Evolutionary conservation across 2,797 vertebrate genomes (phyloP).

Genomic region (Coccyzus lansbergi): DNA sequence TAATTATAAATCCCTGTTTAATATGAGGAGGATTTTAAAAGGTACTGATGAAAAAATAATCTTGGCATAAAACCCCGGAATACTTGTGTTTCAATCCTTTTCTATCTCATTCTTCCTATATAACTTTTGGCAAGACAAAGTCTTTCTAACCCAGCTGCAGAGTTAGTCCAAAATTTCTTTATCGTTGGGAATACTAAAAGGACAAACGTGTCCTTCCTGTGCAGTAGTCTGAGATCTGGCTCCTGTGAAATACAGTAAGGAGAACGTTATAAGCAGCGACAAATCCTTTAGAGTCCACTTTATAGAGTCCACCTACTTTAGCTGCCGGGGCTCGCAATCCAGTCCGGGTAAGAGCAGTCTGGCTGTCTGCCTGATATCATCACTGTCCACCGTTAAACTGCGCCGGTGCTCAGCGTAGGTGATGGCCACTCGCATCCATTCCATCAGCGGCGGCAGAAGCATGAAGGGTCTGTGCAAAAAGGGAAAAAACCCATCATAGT

Average conservation of each 20-base stretch:
- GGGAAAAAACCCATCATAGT: background rate
- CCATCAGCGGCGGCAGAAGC: conserved; percentile 94
- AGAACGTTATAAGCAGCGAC: accelerated
- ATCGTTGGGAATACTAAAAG: background rate
- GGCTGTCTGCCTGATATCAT: conserved; percentile 93
- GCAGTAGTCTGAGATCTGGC: accelerated
- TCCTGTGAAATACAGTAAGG: accelerated
- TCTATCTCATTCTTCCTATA: background rate
- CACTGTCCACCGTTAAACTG: conserved; percentile 93
- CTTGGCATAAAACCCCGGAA: background rate
- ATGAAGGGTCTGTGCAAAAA: conserved; percentile 87
- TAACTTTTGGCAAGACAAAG: background rate
- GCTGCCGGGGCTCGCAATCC: conserved; percentile 95
- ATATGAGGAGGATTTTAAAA: background rate
- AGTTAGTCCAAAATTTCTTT: background rate
- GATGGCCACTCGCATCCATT: conserved; percentile 98
- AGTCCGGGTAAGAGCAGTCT: conserved; percentile 92
- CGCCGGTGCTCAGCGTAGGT: conserved; percentile 95
- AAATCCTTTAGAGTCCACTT: background rate
- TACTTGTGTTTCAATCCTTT: background rate
- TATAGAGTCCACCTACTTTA: conserved; percentile 83
- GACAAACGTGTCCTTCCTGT: accelerated
- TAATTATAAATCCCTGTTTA: background rate
- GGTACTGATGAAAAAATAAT: background rate
- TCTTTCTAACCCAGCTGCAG: background rate